phyloP scores from a whole-genome alignment of 2,797 vertebrate genomes.

The Melanogrammus aeglefinus region DNA sequence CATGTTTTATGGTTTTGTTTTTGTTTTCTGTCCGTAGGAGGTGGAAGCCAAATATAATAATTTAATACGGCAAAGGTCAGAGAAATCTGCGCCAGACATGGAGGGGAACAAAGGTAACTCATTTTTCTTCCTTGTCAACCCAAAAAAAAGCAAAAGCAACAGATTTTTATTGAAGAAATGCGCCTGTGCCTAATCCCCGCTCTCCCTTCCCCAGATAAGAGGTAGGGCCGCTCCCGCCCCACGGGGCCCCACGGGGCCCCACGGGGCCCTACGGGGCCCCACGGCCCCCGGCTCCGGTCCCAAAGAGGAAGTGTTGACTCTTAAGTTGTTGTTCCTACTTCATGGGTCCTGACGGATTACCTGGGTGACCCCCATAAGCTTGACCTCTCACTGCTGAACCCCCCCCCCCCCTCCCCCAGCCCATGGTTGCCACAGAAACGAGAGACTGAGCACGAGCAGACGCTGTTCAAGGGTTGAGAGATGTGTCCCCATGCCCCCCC shows the following conservation, averaged over 20 bases:
- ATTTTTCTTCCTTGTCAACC: not conserved
- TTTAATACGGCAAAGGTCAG: slow-evolving; percentile 82
- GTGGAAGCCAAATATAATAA: slow-evolving; percentile 78
- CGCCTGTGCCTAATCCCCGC: slow-evolving; percentile 17
- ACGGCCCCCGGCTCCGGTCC: slow-evolving; percentile 52
- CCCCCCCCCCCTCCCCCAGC: slow-evolving; percentile 43
- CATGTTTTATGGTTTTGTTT: not conserved
- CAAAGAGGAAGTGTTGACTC: slow-evolving; percentile 56
- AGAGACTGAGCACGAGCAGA: slow-evolving; percentile 61
- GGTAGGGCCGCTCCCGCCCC: slow-evolving; percentile 60
- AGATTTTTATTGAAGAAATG: not conserved
- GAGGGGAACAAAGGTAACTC: slow-evolving; percentile 85
- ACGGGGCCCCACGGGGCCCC: slow-evolving; percentile 19
- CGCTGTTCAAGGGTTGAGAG: slow-evolving; percentile 53
- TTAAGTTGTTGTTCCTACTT: slow-evolving; percentile 48
- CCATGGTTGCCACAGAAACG: slow-evolving; percentile 47
- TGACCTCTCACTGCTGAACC: slow-evolving; percentile 73
- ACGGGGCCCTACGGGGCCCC: no score
- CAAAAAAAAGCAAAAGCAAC: not conserved
- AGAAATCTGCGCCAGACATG: slow-evolving; percentile 77
- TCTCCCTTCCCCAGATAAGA: slow-evolving; percentile 64
- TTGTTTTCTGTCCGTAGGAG: slow-evolving; percentile 55
- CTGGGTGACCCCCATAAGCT: slow-evolving; percentile 62
- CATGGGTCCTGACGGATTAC: slow-evolving; percentile 62
- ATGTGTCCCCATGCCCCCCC: slow-evolving; percentile 21